Conservation (phyloP, 1,140 invertebrate species). For the Hylaeus volcanicus region DNA sequence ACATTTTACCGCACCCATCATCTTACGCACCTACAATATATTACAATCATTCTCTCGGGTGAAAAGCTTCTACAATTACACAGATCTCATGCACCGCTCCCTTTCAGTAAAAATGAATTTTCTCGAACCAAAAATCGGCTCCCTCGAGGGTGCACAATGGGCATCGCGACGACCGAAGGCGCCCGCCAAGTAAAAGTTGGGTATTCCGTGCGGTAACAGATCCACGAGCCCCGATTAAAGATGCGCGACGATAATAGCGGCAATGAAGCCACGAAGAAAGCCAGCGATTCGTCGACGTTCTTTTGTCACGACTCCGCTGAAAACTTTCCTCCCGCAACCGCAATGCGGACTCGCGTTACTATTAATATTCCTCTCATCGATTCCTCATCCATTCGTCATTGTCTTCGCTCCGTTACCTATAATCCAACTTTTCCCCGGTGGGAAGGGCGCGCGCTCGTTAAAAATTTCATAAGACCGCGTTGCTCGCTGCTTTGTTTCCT, state of each 20-base stretch:
- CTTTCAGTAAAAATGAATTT: no score
- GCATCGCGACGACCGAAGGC: no score
- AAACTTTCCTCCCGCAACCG: constrained; percentile 1
- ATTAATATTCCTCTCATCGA: constrained; percentile 53
- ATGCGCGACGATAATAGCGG: not conserved
- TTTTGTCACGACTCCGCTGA: not conserved
- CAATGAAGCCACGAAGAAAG: not conserved
- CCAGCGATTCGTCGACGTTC: not conserved
- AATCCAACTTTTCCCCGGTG: constrained; percentile 25
- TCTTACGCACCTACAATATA: no score
- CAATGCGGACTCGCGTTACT: constrained; percentile 48
- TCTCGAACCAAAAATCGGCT: no score
- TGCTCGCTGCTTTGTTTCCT: constrained; percentile 10
- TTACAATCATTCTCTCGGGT: no score
- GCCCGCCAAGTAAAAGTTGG: no score
- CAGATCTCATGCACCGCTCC: no score
- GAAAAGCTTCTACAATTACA: no score
- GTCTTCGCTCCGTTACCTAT: constrained; percentile 32
- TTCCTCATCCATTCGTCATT: constrained; percentile 41
- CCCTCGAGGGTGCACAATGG: no score
- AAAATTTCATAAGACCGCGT: constrained; percentile 39
- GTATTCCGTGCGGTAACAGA: no score
- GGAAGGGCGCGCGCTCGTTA: constrained; percentile 17
- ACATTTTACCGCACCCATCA: no score
- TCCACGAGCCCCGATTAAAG: constrained; percentile 27